These are phyloP conservation scores for Eupleurogrammus muticus DNA, from an alignment of 2,797 vertebrate species.

Conservation along the genomic window DNA sequence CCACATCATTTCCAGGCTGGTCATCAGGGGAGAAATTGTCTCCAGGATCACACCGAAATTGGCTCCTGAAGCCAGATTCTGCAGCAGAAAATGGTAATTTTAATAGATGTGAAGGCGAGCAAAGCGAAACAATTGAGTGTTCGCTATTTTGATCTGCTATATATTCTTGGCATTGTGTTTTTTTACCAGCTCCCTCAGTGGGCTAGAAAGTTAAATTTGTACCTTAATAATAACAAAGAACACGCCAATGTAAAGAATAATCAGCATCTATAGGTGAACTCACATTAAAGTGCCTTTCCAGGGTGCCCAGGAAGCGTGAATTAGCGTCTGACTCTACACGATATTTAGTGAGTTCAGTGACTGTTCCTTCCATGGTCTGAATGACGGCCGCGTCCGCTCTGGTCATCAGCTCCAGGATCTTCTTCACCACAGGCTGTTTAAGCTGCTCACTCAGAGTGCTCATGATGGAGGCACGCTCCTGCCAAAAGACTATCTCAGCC, in stretches of 20 bases:
- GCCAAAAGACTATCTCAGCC: slow-evolving; percentile 92
- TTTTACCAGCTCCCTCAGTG: not conserved
- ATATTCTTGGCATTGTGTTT: not conserved
- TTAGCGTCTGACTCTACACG: slow-evolving; percentile 88
- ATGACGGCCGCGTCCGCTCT: slow-evolving; percentile 75
- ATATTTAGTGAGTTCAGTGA: slow-evolving; percentile 85
- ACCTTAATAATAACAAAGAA: not conserved
- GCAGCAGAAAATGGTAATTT: slow-evolving; percentile 28
- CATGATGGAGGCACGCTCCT: slow-evolving; percentile 84
- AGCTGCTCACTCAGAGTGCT: slow-evolving; percentile 88
- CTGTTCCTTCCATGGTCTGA: slow-evolving; percentile 81
- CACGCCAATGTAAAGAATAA: not conserved
- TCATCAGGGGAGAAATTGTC: slow-evolving; percentile 90
- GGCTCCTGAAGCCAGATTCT: slow-evolving; percentile 88
- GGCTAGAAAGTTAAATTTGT: not conserved
- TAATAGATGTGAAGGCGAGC: not conserved
- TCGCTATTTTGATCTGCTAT: not conserved
- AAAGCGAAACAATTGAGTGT: not conserved
- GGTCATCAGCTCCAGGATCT: slow-evolving; percentile 85
- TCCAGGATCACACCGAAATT: slow-evolving; percentile 84
- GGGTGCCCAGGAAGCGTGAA: slow-evolving; percentile 86
- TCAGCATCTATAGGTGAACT: slow-evolving; percentile 23
- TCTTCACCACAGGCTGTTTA: slow-evolving; percentile 85
- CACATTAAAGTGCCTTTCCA: slow-evolving; percentile 93
- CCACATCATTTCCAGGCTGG: slow-evolving; percentile 90